These are phyloP conservation scores for Pomacea maculata DNA, from an alignment of 1,140 invertebrate genomes.

Conservation along the genomic window DNA sequence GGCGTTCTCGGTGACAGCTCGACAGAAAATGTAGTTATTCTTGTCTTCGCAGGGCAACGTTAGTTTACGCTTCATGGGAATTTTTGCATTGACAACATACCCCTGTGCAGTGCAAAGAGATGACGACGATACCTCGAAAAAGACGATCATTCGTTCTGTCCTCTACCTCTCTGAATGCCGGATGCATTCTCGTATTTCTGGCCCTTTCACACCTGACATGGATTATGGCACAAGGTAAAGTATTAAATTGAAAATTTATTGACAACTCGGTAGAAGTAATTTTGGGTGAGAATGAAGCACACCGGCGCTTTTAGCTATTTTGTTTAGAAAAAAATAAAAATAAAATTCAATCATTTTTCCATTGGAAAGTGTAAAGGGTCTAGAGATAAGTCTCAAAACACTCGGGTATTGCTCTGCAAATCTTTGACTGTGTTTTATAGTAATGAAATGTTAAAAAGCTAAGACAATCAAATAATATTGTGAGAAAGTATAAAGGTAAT, in stretches of 20 bases:
- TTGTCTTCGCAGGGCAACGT: neutral
- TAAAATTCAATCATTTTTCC: no score
- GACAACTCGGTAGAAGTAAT: no score
- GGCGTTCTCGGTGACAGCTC: neutral
- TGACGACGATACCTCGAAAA: neutral
- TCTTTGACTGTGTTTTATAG: neutral
- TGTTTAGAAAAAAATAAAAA: neutral
- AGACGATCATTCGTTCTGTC: neutral
- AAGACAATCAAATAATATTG: no score
- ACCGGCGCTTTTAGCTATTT: neutral
- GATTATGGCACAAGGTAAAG: constrained; percentile 8
- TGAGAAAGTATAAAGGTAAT: no score
- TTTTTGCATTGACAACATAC: neutral
- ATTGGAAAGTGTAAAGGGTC: no score
- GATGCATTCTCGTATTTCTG: neutral
- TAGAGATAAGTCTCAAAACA: neutral
- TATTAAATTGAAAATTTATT: neutral
- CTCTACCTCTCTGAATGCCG: neutral
- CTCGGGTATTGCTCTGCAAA: neutral
- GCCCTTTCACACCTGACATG: constrained; percentile 8
- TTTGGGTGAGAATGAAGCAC: neutral
- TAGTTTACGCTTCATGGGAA: neutral
- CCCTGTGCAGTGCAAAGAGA: neutral
- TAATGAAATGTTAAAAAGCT: no score
- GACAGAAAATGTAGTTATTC: neutral